Evolutionary conservation across 2,888 invertebrate species (phyloP), one percentile per base, ranked within the genome.

Genomic region (Oasisia sp.): DNA sequence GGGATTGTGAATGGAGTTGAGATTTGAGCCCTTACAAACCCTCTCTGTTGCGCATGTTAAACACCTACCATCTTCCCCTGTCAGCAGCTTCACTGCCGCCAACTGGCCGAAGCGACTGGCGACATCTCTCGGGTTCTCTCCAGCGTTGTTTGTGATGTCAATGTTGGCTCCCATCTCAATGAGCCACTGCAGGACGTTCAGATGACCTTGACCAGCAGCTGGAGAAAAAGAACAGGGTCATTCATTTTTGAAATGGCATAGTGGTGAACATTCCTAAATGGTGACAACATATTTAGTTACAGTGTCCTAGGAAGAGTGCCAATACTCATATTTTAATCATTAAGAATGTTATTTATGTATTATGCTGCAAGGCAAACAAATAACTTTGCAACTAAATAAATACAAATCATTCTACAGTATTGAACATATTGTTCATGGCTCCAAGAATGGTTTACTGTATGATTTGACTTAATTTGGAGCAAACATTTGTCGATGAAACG

Each of bases 121-220:
- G 11, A 96, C 95, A 93, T 96, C 96, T 56, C 95, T 93, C 1
- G 96, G 95, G 44, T 95, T 95, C 93, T 96, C 96, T 12, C 96
- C 96, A 9, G 96, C 95, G 89, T 95, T 94, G 94, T 96, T 96
- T 7, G 94, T 94, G 89, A 96, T 95, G 19, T 94, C 94, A 94
- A 96, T 94, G 93, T 96, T 95, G 58, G 96, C 96, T 19, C 96
- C 96, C 95, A 96, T 96, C 94, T 96, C 96, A 19, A 96, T 95
- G 92, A 96, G 93, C 96, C 96, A 96, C 93, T 96, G 95, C 91
- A 96, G 94, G n/a, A 96, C 94, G 91, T 96, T 95, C 0, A 96
- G 92, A 93, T 96, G 96, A 91, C 96, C 96, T 92, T 96, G 96
- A 38, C 96, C 96, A 91, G 96, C 96, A 93, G 96, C 96, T 96